Conservation (phyloP, 2,888 invertebrate species). For the Anorthoa munda region DNA sequence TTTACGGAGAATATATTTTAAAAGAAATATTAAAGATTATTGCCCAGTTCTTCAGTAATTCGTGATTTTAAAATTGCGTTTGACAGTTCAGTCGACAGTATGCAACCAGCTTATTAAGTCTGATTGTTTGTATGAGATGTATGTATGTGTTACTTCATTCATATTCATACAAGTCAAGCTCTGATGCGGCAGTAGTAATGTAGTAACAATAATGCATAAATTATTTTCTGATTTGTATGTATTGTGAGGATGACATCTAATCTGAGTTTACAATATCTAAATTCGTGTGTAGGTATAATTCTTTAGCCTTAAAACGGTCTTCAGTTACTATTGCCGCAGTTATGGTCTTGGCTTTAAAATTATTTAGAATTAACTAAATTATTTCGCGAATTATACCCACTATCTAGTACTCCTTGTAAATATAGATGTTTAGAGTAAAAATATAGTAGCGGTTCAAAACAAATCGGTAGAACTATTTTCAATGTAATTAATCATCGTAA, state of each 20-base stretch:
- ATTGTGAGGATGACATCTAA: background rate
- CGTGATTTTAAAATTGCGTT: slow-evolving; percentile 53
- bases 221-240: too few relatives aligned
- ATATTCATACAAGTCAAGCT: slow-evolving; percentile 56
- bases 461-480: slow-evolving; percentile 59
- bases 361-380: slow-evolving; percentile 79
- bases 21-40: slow-evolving; percentile 44
- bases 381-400: slow-evolving; percentile 88
- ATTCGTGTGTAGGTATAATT: slow-evolving; percentile 12
- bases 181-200: slow-evolving; percentile 37
- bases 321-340: slow-evolving; percentile 35
- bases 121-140: slow-evolving; percentile 71
- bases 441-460: slow-evolving; percentile 63
- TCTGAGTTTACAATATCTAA: background rate
- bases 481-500: slow-evolving; percentile 60
- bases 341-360: slow-evolving; percentile 48
- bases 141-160: slow-evolving; percentile 62
- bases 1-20: slow-evolving; percentile 31
- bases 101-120: slow-evolving; percentile 74
- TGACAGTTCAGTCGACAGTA: slow-evolving; percentile 69
- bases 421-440: slow-evolving; percentile 79
- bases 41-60: slow-evolving; percentile 49
- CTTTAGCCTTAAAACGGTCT: background rate
- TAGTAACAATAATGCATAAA: background rate
- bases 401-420: slow-evolving; percentile 82